A percentile compares a stretch with the other conserved stretches of the same genome.
Conservation (phyloP, 2,113 vertebrate species). For the Chrysochloris asiatica region DNA sequence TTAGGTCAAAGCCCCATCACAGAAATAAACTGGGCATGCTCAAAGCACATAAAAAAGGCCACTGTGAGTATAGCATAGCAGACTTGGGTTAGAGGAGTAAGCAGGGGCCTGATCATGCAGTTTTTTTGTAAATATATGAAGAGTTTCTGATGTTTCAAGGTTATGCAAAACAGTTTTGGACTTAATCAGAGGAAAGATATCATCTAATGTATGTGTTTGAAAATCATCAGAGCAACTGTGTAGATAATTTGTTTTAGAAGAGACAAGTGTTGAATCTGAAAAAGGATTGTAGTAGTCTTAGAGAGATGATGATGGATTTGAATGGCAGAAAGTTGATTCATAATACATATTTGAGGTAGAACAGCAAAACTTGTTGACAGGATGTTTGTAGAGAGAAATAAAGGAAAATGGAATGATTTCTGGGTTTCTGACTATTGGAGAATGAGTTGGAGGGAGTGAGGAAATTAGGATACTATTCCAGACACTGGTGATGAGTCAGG, state of each 20-base stretch:
- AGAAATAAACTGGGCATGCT: background rate
- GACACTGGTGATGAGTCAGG: too few species aligned
- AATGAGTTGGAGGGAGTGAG: background rate
- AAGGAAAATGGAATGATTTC: background rate
- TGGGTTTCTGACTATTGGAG: background rate
- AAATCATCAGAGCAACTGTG: background rate
- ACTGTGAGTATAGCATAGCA: background rate
- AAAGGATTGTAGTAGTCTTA: background rate
- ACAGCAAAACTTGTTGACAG: too few species aligned
- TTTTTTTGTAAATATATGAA: conserved; percentile 33
- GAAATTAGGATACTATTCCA: background rate
- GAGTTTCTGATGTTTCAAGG: too few species aligned
- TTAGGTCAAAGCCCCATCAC: background rate
- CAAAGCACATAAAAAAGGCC: background rate
- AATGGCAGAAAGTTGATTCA: too few species aligned
- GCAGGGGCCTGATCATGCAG: background rate
- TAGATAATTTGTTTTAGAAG: background rate
- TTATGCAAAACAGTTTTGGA: background rate
- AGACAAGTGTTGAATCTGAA: background rate
- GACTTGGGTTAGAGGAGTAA: background rate
- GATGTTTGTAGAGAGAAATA: background rate
- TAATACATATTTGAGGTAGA: too few species aligned
- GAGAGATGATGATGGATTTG: too few species aligned
- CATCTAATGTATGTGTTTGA: background rate
- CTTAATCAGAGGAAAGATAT: background rate